phyloP scores from a whole-genome alignment of 2,797 vertebrate genomes.

The Okamejei kenojei region DNA sequence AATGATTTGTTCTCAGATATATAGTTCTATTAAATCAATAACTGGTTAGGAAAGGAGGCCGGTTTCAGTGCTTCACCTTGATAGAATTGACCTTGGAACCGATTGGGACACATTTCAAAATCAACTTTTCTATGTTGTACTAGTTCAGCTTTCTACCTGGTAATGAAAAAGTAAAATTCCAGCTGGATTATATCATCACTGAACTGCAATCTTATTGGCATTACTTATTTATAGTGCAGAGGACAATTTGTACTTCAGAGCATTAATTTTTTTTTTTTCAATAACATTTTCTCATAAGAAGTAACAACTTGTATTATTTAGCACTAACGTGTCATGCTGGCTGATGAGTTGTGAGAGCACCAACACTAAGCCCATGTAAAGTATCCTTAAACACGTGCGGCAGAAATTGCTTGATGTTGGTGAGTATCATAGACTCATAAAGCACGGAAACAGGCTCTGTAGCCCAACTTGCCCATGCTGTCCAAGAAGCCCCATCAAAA shows the following conservation, averaged over 20 bases:
- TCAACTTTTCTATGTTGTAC: constrained; percentile 29
- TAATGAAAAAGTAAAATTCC: constrained; percentile 21
- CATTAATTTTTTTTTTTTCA: neutral
- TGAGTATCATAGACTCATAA: neutral
- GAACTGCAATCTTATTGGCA: neutral
- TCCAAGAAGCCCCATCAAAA: neutral
- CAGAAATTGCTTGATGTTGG: neutral
- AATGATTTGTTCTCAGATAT: constrained; percentile 40
- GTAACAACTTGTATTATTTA: neutral
- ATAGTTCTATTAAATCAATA: constrained; percentile 46
- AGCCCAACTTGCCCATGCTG: too few species aligned
- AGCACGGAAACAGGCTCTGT: too few species aligned
- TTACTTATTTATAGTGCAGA: neutral
- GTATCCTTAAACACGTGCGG: neutral
- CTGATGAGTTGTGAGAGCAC: neutral
- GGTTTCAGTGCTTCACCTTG: constrained; percentile 43
- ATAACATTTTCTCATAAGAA: neutral
- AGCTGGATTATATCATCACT: neutral
- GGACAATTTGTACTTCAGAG: neutral
- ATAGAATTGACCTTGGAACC: constrained; percentile 44
- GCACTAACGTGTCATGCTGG: neutral
- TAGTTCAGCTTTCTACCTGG: constrained; percentile 17
- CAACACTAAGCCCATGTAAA: neutral
- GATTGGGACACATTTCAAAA: constrained; percentile 41
- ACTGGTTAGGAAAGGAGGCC: constrained; percentile 43